Evolutionary conservation across 2,113 vertebrate genomes (phyloP).

Genomic region (Hoplias malabaricus): DNA sequence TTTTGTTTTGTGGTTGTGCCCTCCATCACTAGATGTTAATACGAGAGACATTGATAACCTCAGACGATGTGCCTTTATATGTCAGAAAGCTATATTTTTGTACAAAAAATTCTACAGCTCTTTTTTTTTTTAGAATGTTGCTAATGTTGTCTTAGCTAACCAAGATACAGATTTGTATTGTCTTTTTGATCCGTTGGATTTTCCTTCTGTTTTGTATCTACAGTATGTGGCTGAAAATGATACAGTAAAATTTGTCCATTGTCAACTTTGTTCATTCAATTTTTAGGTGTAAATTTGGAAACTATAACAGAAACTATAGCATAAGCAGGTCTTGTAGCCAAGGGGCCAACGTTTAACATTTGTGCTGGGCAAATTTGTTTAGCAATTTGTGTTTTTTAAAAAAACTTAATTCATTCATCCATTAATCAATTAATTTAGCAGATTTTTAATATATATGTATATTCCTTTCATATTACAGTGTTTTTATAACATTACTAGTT

Average conservation of each 20-base stretch:
- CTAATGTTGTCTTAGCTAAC: background rate
- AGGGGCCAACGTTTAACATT: no score
- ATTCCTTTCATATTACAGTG: no score
- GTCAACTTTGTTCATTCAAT: background rate
- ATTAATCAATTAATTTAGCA: no score
- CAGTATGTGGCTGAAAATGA: background rate
- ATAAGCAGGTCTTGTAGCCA: no score
- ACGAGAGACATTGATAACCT: background rate
- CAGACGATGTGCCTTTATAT: conserved; percentile 26
- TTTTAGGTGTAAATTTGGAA: no score
- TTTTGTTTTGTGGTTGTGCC: background rate
- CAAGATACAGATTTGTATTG: background rate
- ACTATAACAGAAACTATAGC: no score
- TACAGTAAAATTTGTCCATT: background rate
- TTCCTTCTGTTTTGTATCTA: background rate
- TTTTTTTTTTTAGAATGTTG: background rate
- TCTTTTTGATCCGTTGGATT: background rate
- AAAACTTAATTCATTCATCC: no score
- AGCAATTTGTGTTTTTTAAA: no score
- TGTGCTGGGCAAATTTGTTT: no score
- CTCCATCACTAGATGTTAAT: background rate
- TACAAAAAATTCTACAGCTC: background rate
- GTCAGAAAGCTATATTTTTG: conserved; percentile 22
- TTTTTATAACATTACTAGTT: no score
- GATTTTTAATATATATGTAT: no score